Evolutionary conservation across 2,888 invertebrate species (phyloP).

Genomic region (Microchrysa polita): DNA sequence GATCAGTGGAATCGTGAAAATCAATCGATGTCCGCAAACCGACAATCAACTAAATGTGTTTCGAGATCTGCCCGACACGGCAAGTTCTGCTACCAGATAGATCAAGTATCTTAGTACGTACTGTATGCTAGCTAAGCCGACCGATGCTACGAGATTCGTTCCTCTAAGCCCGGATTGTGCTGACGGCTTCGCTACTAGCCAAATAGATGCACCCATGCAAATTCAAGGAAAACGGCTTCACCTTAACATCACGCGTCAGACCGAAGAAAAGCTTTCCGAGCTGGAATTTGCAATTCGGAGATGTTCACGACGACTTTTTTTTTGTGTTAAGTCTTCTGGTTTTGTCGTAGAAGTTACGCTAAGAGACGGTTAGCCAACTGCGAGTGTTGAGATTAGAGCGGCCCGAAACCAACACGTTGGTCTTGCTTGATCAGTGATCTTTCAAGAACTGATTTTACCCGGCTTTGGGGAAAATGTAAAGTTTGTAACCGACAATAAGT

Average conservation of each 20-base stretch:
- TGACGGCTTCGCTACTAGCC: constrained; percentile 1
- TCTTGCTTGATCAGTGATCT: constrained; percentile 42
- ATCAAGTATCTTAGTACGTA: constrained; percentile 22
- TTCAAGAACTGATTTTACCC: constrained; percentile 30
- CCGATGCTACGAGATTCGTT: neutral
- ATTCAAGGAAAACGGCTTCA: constrained; percentile 49
- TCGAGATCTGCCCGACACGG: neutral
- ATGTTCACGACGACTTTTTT: neutral
- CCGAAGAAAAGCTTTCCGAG: constrained; percentile 38
- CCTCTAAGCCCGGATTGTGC: constrained; percentile 1
- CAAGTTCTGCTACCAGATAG: constrained; percentile 17
- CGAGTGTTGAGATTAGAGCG: constrained; percentile 25
- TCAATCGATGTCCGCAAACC: constrained; percentile 20
- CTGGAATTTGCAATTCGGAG: constrained; percentile 29
- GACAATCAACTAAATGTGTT: neutral
- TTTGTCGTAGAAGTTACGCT: neutral
- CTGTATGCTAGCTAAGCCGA: too few relatives aligned
- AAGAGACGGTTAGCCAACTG: constrained; percentile 19
- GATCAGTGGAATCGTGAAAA: constrained; percentile 16
- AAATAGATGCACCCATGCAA: constrained; percentile 47
- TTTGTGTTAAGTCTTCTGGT: too few relatives aligned
- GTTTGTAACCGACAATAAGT: neutral
- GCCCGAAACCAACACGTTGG: neutral
- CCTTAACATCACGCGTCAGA: constrained; percentile 17
- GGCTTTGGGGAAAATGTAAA: constrained; percentile 31